Evolutionary conservation across 2,888 invertebrate species (phyloP).

Genomic region (Amphipoea lucens): DNA sequence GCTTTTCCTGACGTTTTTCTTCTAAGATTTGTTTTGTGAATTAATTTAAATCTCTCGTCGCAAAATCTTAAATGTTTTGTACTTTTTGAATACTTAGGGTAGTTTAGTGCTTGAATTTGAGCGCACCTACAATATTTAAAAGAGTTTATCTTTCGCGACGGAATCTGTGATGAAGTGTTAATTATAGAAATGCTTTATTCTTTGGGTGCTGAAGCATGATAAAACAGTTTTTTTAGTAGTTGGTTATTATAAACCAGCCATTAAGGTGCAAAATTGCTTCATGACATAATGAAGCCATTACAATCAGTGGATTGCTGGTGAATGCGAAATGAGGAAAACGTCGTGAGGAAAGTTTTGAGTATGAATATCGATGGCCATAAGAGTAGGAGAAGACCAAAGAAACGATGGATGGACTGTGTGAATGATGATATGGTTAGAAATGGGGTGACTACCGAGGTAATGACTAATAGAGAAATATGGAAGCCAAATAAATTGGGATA

Average conservation of each 20-base stretch:
- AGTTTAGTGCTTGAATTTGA: conserved; percentile 23
- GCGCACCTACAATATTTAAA: conserved; percentile 29
- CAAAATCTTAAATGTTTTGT: conserved; percentile 54
- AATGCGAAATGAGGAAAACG: neutral
- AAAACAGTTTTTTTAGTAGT: neutral
- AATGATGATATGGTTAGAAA: neutral
- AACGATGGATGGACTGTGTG: neutral
- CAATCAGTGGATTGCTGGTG: neutral
- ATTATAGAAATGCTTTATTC: neutral
- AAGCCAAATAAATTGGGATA: neutral
- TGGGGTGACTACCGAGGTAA: neutral
- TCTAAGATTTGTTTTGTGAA: conserved; percentile 67
- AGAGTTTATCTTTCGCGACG: conserved; percentile 14
- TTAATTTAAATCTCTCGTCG: conserved; percentile 60
- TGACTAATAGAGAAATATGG: neutral
- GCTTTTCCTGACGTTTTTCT: conserved; percentile 63
- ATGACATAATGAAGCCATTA: neutral
- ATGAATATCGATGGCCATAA: neutral
- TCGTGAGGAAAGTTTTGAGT: neutral
- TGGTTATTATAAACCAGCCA: neutral
- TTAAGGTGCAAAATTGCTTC: neutral
- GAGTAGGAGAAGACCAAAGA: neutral
- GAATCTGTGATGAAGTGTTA: conserved; percentile 23
- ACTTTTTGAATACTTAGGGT: conserved; percentile 48
- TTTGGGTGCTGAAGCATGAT: neutral